Percentiles rank a stretch among this genome's conserved stretches.
These are phyloP conservation scores for Ooceraea biroi DNA, from an alignment of 1,140 invertebrate genomes.

Conservation along the genomic window DNA sequence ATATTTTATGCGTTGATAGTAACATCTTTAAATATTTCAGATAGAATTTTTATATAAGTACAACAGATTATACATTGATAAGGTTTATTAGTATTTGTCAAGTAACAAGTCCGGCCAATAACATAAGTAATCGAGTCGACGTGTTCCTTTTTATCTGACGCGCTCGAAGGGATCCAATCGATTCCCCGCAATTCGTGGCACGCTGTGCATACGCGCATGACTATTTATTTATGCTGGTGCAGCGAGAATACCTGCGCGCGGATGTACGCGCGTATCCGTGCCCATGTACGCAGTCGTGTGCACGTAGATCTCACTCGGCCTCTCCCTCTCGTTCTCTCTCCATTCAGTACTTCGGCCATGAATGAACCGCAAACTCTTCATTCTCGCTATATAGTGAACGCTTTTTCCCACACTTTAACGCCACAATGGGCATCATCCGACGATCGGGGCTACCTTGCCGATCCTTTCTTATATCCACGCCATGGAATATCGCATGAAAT, in stretches of 20 bases:
- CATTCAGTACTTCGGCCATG: slow-evolving; percentile 79
- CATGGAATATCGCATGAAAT: no score
- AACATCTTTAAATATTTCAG: slow-evolving; percentile 1
- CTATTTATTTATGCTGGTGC: slow-evolving; percentile 32
- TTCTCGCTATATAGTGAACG: slow-evolving; percentile 71
- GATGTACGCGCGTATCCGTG: background rate
- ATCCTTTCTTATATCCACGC: slow-evolving; percentile 4
- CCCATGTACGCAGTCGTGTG: slow-evolving; percentile 6
- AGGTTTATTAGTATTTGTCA: background rate
- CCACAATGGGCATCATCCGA: slow-evolving; percentile 62
- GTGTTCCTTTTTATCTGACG: background rate
- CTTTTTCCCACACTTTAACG: slow-evolving; percentile 73
- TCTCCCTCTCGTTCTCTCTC: slow-evolving; percentile 69
- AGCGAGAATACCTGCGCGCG: background rate
- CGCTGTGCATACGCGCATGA: background rate
- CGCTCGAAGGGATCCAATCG: background rate
- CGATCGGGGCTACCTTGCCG: slow-evolving; percentile 36
- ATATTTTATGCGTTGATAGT: no score
- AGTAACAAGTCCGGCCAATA: background rate
- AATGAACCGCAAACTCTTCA: slow-evolving; percentile 80
- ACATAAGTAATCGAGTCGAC: background rate
- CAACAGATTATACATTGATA: background rate
- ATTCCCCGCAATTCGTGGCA: background rate
- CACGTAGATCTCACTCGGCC: slow-evolving; percentile 53
- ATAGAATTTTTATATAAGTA: background rate